Conservation (phyloP, 1,140 invertebrate genomes). For the Scaptomyza pallida region DNA sequence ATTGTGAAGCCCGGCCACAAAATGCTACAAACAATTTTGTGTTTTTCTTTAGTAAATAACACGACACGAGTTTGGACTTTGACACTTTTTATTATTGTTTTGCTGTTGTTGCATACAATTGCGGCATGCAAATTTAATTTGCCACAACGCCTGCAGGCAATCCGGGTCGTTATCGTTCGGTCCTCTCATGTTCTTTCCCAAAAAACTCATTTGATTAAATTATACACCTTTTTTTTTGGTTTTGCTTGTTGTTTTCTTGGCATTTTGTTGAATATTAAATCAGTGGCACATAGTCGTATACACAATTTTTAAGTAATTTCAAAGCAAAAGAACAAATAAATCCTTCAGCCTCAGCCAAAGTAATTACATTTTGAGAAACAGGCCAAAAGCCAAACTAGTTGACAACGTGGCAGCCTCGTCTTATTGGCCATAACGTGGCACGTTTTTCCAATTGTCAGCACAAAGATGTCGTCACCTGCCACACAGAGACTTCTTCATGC, state of each 20-base stretch:
- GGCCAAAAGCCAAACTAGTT: constrained; percentile 1
- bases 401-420: neutral
- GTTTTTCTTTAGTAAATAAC: constrained; percentile 81
- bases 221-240: constrained; percentile 54
- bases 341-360: constrained; percentile 55
- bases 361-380: constrained; percentile 66
- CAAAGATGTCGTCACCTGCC: constrained; percentile 1
- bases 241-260: constrained; percentile 44
- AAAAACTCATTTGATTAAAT: constrained; percentile 68
- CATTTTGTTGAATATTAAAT: constrained; percentile 63
- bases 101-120: constrained; percentile 52
- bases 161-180: constrained; percentile 35
- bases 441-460: constrained; percentile 30
- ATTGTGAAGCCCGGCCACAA: constrained; percentile 54
- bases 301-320: constrained; percentile 54
- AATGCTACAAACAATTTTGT: constrained; percentile 77
- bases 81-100: constrained; percentile 55
- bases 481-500: constrained; percentile 21
- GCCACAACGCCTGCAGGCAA: constrained; percentile 59
- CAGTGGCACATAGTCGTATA: constrained; percentile 10
- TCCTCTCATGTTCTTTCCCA: constrained; percentile 6
- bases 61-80: constrained; percentile 57
- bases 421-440: constrained; percentile 41
- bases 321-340: constrained; percentile 35
- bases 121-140: constrained; percentile 80